A percentile compares a stretch with the other conserved stretches of the same genome.
Evolutionary conservation across 2,797 vertebrate species (phyloP).

Genomic region (Telmatherina bonti): DNA sequence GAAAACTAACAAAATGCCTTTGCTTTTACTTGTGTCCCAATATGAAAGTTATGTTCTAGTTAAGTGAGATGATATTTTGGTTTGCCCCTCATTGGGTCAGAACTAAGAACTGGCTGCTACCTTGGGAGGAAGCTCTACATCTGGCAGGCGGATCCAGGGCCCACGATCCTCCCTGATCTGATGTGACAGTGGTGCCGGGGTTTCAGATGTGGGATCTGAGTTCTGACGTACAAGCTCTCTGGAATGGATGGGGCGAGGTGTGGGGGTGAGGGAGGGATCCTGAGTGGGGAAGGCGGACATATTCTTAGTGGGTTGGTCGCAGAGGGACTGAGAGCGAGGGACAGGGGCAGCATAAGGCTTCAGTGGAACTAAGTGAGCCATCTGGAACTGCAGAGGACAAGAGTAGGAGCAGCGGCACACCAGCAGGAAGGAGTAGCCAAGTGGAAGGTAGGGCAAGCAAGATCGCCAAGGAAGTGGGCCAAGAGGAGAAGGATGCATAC

Average conservation of each 20-base stretch:
- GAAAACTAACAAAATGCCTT: neutral
- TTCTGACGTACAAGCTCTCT: constrained; percentile 92
- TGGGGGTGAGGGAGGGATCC: constrained; percentile 86
- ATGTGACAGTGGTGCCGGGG: constrained; percentile 81
- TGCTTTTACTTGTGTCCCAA: neutral
- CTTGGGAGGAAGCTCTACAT: constrained; percentile 88
- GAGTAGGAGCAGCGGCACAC: constrained; percentile 45
- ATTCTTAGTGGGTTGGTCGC: constrained; percentile 93
- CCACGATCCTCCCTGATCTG: constrained; percentile 84
- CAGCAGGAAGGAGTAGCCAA: constrained; percentile 38
- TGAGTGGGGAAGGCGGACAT: constrained; percentile 93
- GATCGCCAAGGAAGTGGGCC: constrained; percentile 27
- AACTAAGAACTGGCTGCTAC: constrained; percentile 44
- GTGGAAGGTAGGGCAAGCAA: constrained; percentile 18
- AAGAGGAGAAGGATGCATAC: constrained; percentile 23
- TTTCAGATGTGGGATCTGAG: constrained; percentile 94
- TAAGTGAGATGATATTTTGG: neutral
- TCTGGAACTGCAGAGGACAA: constrained; percentile 86
- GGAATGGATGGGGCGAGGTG: constrained; percentile 84
- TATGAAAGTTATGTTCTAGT: neutral
- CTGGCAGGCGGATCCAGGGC: constrained; percentile 90
- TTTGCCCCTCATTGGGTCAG: neutral
- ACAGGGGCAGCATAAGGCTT: constrained; percentile 94
- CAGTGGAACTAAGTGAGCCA: constrained; percentile 92
- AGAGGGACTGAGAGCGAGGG: constrained; percentile 94